phyloP scores from a whole-genome alignment of 2,113 vertebrate species.

The Microcebus murinus region DNA sequence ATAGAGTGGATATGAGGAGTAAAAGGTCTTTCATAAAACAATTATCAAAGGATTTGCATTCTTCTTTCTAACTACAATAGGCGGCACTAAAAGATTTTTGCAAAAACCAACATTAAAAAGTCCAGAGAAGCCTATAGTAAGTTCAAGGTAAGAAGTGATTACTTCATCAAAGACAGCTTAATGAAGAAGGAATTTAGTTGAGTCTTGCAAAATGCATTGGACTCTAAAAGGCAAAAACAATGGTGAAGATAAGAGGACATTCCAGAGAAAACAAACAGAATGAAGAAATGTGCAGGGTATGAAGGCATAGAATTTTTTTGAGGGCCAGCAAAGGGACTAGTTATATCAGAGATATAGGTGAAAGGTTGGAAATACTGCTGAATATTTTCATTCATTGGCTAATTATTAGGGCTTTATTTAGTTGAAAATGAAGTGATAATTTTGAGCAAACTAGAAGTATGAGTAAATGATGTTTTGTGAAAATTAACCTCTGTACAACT shows the following conservation, averaged over 20 bases:
- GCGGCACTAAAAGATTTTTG: neutral
- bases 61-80: neutral
- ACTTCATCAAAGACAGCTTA: neutral
- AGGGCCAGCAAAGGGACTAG: neutral
- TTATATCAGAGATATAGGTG: neutral
- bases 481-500: neutral
- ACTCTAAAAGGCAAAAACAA: neutral
- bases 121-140: neutral
- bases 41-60: neutral
- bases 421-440: constrained; percentile 2
- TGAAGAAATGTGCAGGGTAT: neutral
- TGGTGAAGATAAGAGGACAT: neutral
- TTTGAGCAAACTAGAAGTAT: neutral
- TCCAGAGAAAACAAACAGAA: neutral
- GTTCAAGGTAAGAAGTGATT: neutral
- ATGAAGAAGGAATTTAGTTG: neutral
- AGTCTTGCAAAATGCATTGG: neutral
- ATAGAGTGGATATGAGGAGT: neutral
- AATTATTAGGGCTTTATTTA: neutral
- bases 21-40: neutral
- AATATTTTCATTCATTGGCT: neutral
- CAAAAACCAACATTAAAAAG: neutral
- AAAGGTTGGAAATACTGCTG: neutral
- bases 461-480: neutral
- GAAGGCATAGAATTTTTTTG: neutral